A percentile compares a stretch with the other conserved stretches of the same genome.
These are phyloP conservation scores for Clarias batrachus DNA, from an alignment of 2,113 vertebrate genomes.

Conservation along the genomic window DNA sequence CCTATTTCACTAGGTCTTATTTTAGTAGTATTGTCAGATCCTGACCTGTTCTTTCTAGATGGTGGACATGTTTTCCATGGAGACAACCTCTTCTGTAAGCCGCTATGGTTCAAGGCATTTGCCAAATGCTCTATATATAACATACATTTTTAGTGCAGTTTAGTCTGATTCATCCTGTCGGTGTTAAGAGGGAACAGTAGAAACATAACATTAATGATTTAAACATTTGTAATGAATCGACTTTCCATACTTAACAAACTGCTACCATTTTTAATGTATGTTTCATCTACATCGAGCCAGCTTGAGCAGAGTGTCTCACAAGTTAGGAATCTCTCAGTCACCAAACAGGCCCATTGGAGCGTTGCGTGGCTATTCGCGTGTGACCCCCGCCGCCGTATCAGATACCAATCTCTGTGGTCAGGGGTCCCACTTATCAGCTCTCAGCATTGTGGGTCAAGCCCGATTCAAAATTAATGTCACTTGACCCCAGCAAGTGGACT, in stretches of 20 bases:
- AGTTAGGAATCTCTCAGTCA: conserved; percentile 55
- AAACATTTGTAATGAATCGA: no score
- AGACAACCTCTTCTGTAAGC: not conserved
- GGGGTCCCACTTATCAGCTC: conserved; percentile 68
- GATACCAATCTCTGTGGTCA: conserved; percentile 53
- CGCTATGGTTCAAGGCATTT: not conserved
- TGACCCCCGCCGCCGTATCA: conserved; percentile 59
- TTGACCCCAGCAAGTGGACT: conserved; percentile 68
- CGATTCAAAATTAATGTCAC: conserved; percentile 72
- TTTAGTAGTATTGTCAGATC: not conserved
- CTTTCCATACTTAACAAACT: not conserved
- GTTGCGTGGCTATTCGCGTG: conserved; percentile 57
- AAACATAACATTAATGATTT: not conserved
- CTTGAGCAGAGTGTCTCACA: conserved; percentile 31
- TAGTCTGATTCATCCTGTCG: not conserved
- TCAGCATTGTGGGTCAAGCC: conserved; percentile 69
- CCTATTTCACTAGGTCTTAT: not conserved
- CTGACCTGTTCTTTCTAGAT: not conserved
- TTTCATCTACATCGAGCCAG: conserved; percentile 3
- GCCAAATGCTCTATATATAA: not conserved
- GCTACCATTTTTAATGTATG: not conserved
- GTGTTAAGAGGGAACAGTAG: not conserved
- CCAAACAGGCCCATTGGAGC: conserved; percentile 52
- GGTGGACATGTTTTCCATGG: not conserved
- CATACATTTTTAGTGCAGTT: not conserved